Evolutionary conservation across 2,113 vertebrate species (phyloP).

Genomic region (Mola mola): DNA sequence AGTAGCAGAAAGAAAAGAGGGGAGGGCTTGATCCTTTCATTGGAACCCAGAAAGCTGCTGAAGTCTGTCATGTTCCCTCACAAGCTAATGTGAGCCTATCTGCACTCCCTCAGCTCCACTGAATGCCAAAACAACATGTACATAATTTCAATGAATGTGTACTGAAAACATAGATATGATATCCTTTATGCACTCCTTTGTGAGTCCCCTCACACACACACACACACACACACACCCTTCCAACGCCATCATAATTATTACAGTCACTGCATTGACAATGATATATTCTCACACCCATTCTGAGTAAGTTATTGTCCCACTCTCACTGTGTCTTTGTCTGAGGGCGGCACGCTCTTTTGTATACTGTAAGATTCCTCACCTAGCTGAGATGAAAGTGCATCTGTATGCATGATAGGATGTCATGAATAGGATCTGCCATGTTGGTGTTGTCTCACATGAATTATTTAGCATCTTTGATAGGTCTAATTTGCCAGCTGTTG

Average conservation of each 20-base stretch:
- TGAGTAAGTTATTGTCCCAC: conserved; percentile 58
- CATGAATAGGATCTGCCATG: conserved; percentile 79
- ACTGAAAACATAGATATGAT: conserved; percentile 42
- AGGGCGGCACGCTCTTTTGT: conserved; percentile 46
- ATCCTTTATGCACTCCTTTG: conserved; percentile 26
- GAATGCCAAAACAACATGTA: conserved; percentile 37
- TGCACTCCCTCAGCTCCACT: conserved; percentile 29
- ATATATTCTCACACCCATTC: conserved; percentile 68
- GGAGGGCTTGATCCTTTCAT: conserved; percentile 61
- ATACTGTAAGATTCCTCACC: conserved; percentile 74
- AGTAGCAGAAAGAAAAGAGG: conserved; percentile 10
- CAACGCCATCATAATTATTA: conserved; percentile 58
- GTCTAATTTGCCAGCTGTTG: conserved; percentile 84
- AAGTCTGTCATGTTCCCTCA: conserved; percentile 54
- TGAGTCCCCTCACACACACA: conserved; percentile 16
- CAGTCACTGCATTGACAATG: conserved; percentile 43
- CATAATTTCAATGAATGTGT: conserved; percentile 36
- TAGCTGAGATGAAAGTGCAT: conserved; percentile 70
- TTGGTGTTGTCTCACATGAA: conserved; percentile 80
- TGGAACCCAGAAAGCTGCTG: conserved; percentile 58
- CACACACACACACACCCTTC: background rate
- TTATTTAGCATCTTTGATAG: conserved; percentile 80
- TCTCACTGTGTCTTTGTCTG: conserved; percentile 53
- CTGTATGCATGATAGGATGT: conserved; percentile 69
- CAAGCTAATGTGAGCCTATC: conserved; percentile 51